phyloP scores from a whole-genome alignment of 2,888 invertebrate species.

The Phaonia tiefii region DNA sequence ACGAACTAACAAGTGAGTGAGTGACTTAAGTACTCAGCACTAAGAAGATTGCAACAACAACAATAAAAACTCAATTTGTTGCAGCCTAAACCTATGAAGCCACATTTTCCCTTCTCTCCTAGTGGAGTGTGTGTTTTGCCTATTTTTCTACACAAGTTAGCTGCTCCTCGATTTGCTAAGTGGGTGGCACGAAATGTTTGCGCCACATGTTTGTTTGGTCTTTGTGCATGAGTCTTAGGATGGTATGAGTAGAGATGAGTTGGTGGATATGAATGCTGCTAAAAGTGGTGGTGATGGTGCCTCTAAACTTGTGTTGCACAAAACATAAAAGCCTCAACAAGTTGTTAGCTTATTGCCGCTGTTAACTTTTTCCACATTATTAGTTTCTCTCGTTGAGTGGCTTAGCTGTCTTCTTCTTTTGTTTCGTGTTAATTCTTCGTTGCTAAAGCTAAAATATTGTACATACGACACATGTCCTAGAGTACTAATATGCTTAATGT shows the following conservation, averaged over 20 bases:
- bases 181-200: not conserved
- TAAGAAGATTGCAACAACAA: not conserved
- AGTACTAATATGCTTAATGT: too few relatives aligned
- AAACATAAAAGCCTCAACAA: constrained; percentile 58
- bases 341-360: constrained; percentile 57
- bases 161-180: not conserved
- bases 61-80: constrained; percentile 36
- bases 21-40: not conserved
- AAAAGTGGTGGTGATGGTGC: not conserved
- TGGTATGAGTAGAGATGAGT: not conserved
- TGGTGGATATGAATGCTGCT: not conserved
- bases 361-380: constrained; percentile 35
- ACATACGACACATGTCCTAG: not conserved
- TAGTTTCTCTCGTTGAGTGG: constrained; percentile 2
- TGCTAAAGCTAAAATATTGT: constrained; percentile 2
- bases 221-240: too few relatives aligned
- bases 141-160: too few relatives aligned
- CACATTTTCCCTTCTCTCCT: too few relatives aligned
- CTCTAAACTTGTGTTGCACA: not conserved
- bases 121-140: too few relatives aligned
- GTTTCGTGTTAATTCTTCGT: not conserved
- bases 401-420: not conserved
- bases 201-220: not conserved
- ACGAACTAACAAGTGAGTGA: not conserved
- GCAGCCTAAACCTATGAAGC: constrained; percentile 13